Base-by-base conservation (phyloP, 2,888 invertebrate genomes). In the Phoenoteleia sp. region DNA sequence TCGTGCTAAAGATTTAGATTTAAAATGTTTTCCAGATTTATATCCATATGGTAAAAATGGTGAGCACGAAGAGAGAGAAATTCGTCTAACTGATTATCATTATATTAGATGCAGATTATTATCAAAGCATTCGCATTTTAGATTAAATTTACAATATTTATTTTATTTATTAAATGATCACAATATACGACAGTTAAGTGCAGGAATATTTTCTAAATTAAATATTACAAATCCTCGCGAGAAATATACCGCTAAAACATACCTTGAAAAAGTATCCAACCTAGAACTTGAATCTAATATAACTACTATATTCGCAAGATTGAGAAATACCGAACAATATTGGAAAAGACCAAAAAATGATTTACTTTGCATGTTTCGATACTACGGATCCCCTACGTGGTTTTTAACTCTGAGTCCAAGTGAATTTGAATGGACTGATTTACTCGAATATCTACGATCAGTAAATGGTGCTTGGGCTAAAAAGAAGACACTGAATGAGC, bases 371-470 rank as follows among this genome's bases (percentile, higher is more conserved):
- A 87, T 89, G 86, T 25, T 56, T 3, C 52, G 77, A 2, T 19
- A 89, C 81, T 88, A 89, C 79, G 88, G 88, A 21, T 84, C 89
- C 23, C 87, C 88, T 4, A 89, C 88, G n/a, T 89, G 84, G 83
- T 89, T 89, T 56, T 47, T 89, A 5, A 90, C 87, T 9, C n/a
- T 89, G 13, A 89, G 89, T 39, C 39, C 15, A 39, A 39, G 39
- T 39, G 39, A 39, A 39, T 39, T 15, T 6, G 39, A 39, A 15
- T 90, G 91, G 88, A 69, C 82, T 0, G 91, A 91, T 81, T 85
- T 91, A 29, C 81, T 81, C 7, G 83, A 88, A 23, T 90, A 90
- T 62, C n/a, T 90, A 17, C 87, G 81, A 66, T 45, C 85, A 75
- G 86, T 91, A 5, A 91, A 92, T 85, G 80, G 76, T 21, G 45